phyloP scores from a whole-genome alignment of 2,113 vertebrate genomes.

The Melanocharis versteri region DNA sequence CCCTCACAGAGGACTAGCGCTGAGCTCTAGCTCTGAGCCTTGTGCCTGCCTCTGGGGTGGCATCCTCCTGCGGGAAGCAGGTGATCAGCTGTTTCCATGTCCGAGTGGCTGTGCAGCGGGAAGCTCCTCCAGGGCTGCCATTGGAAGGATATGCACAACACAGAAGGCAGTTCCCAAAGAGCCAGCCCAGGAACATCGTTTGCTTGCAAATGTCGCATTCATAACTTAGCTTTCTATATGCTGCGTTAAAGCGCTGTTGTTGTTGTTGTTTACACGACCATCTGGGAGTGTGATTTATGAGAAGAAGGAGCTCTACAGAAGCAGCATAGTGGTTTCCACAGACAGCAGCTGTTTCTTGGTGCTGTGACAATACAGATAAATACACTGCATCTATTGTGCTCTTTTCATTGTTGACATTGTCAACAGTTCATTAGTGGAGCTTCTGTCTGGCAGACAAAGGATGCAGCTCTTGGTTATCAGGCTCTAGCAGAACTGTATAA shows the following conservation, averaged over 20 bases:
- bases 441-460: constrained; percentile 16
- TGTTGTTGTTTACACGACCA: constrained; percentile 18
- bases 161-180: not conserved
- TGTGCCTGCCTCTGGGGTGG: not conserved
- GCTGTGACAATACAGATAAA: constrained; percentile 41
- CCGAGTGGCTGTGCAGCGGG: not conserved
- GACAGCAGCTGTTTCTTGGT: constrained; percentile 42
- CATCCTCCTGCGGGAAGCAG: not conserved
- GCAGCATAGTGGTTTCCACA: constrained; percentile 12
- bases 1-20: not conserved
- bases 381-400: constrained; percentile 55
- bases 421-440: constrained; percentile 63
- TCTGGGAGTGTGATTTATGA: constrained; percentile 30
- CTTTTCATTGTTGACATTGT: constrained; percentile 53
- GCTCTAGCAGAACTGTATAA: not conserved
- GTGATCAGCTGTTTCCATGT: not conserved
- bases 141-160: not conserved
- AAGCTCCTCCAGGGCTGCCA: not conserved
- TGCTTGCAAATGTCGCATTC: not conserved
- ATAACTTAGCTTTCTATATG: not conserved
- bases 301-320: not conserved
- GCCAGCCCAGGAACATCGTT: not conserved
- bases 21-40: not conserved
- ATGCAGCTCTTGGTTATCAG: not conserved
- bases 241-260: not conserved